Percentiles rank a stretch among this genome's conserved stretches.
phyloP scores from a whole-genome alignment of 2,888 invertebrate species.

The Cryptocephalus primarius region DNA sequence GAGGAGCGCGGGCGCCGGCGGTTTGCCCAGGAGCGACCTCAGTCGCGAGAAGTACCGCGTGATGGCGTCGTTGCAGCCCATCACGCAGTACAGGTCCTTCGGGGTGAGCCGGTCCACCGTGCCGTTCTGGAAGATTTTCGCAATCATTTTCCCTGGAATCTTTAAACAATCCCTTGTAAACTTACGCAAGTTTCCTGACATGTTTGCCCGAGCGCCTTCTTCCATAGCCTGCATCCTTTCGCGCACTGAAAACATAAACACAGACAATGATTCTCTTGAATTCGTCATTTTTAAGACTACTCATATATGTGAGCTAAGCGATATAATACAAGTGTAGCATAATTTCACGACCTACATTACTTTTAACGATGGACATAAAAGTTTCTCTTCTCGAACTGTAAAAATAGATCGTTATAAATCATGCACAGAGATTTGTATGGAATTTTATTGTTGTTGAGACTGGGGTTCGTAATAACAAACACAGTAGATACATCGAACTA shows the following conservation, averaged over 20 bases:
- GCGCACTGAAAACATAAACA: slow-evolving; percentile 53
- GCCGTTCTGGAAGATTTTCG: slow-evolving; percentile 58
- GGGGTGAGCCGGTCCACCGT: slow-evolving; percentile 56
- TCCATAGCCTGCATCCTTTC: slow-evolving; percentile 71
- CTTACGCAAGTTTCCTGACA: slow-evolving; percentile 79
- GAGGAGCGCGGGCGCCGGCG: slow-evolving; percentile 64
- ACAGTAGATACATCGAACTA: too few species aligned
- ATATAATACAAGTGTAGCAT: too few species aligned
- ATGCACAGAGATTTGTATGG: too few species aligned
- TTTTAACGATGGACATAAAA: too few species aligned
- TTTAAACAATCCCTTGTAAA: slow-evolving; percentile 25
- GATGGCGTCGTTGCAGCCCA: slow-evolving; percentile 73
- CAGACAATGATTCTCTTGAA: slow-evolving; percentile 6
- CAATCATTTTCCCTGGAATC: too few species aligned
- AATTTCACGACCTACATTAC: too few species aligned
- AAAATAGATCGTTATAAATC: too few species aligned
- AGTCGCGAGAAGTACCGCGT: slow-evolving; percentile 63
- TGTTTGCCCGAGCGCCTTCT: slow-evolving; percentile 59
- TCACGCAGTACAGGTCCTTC: slow-evolving; percentile 64
- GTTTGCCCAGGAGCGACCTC: slow-evolving; percentile 54
- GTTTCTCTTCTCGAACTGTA: too few species aligned
- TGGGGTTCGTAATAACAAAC: too few species aligned
- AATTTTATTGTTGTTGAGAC: too few species aligned
- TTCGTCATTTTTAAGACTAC: neutral
- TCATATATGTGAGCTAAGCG: neutral